Evolutionary conservation across 2,888 invertebrate genomes (phyloP).

Genomic region (Ommatoiulus sabulosus): DNA sequence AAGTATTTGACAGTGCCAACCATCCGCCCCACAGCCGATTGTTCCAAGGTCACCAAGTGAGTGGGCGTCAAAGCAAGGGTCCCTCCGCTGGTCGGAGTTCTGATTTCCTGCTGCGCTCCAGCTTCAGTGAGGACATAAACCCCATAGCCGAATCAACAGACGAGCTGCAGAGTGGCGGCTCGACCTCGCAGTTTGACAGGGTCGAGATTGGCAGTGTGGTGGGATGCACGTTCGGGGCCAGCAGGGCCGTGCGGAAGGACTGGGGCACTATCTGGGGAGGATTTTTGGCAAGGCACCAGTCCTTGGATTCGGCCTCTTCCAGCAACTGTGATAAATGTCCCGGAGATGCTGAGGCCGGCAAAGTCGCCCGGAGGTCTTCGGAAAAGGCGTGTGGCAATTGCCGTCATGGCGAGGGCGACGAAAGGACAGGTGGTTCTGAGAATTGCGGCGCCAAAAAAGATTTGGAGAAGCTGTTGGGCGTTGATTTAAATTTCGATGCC

Average conservation of each 20-base stretch:
- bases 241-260: slow-evolving; percentile 18
- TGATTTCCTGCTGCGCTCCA: slow-evolving; percentile 61
- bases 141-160: slow-evolving; percentile 88
- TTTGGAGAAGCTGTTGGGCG: slow-evolving; percentile 10
- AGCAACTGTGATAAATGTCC: slow-evolving; percentile 55
- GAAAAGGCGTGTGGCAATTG: slow-evolving; percentile 35
- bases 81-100: slow-evolving; percentile 57
- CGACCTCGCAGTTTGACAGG: slow-evolving; percentile 41
- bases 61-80: neutral
- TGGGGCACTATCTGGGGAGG: slow-evolving; percentile 53
- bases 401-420: neutral
- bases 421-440: neutral
- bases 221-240: neutral
- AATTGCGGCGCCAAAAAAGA: neutral
- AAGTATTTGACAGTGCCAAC: slow-evolving; percentile 62
- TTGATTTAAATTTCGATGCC: neutral
- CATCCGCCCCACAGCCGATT: slow-evolving; percentile 48
- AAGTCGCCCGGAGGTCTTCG: neutral
- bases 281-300: slow-evolving; percentile 61
- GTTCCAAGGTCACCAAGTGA: slow-evolving; percentile 14
- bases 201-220: neutral
- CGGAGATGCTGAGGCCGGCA: neutral
- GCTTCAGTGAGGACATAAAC: slow-evolving; percentile 81
- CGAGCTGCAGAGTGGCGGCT: slow-evolving; percentile 76
- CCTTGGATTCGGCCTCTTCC: slow-evolving; percentile 60